Evolutionary conservation across 2,888 invertebrate species (phyloP).

Genomic region (Archips crataeganus): DNA sequence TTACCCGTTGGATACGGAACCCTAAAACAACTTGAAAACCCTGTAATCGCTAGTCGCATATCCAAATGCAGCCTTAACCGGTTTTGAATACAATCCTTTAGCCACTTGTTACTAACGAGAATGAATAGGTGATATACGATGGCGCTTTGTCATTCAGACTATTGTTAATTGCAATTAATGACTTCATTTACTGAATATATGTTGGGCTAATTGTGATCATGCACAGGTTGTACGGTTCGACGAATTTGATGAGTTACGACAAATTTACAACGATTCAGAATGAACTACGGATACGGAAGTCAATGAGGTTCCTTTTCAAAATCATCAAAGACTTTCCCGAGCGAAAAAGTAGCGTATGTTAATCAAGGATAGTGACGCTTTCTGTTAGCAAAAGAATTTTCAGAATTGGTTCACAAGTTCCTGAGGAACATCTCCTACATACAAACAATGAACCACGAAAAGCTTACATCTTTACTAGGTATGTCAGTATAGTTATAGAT

Average conservation of each 20-base stretch:
- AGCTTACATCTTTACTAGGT: no score
- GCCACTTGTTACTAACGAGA: slow-evolving; percentile 56
- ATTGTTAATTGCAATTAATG: slow-evolving; percentile 48
- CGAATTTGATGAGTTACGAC: neutral
- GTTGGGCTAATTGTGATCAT: slow-evolving; percentile 9
- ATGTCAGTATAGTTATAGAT: no score
- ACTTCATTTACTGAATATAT: slow-evolving; percentile 45
- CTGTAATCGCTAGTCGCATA: neutral
- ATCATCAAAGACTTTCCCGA: no score
- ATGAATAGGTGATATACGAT: slow-evolving; percentile 51
- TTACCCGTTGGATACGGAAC: no score
- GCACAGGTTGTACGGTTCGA: slow-evolving; percentile 26
- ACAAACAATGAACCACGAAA: no score
- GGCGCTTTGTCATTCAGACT: slow-evolving; percentile 31
- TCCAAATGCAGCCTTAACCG: slow-evolving; percentile 43
- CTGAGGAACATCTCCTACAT: no score
- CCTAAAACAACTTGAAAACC: neutral
- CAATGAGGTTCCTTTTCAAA: neutral
- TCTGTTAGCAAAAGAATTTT: no score
- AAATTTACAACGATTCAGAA: neutral
- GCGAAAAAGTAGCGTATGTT: no score
- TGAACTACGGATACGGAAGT: neutral
- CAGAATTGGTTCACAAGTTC: no score
- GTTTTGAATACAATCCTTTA: slow-evolving; percentile 63
- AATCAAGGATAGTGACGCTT: no score